Evolutionary conservation across 2,797 vertebrate genomes (phyloP), one percentile per base, ranked within the genome.

Genomic region (Acanthurus lineatus): DNA sequence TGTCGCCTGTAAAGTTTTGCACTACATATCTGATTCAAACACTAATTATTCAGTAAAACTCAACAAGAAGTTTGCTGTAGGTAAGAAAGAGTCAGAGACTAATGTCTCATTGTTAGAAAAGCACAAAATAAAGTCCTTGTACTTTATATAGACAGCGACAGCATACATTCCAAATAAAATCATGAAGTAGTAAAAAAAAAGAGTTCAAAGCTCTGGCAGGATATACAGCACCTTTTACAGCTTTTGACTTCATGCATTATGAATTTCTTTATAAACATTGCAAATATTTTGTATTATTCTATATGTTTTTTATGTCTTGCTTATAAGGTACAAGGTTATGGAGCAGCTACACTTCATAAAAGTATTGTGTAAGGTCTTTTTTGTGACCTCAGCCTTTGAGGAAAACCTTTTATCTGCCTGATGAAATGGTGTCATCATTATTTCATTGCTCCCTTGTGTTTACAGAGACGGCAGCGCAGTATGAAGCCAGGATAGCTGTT

Each of bases 401-500:
- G 14, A 10, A 35, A 47, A 60, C 22, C 0, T 0, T 19, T 57
- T 22, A 48, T 12, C 15, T 60, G 25, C n/a, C 42, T 45, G 54
- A 44, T 28, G 64, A 52, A 62, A 65, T 35, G 6, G 5, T 57
- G n/a, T 65, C 3, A 53, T 66, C 17, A 19, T 67, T 20, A 42
- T 52, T 48, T 73, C 2, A 9, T 69, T 2, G 2, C 58, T 15
- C 17, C 69, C 22, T 71, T 69, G n/a, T 71, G 53, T 81, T 86
- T 60, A 48, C 85, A 96, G 95, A 95, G 81, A 95, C 95, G 0
- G 94, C 90, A 15, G 93, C 91, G 9, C 96, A 96, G 89, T 96
- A 96, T 74, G 95, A 96, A 73, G 91, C 93, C 75, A 90, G 94
- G 83, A 93, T 96, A 61, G 88, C 94, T 12, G 81, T 83, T 15